phyloP scores from a whole-genome alignment of 2,113 vertebrate species.

The Prinia subflava region DNA sequence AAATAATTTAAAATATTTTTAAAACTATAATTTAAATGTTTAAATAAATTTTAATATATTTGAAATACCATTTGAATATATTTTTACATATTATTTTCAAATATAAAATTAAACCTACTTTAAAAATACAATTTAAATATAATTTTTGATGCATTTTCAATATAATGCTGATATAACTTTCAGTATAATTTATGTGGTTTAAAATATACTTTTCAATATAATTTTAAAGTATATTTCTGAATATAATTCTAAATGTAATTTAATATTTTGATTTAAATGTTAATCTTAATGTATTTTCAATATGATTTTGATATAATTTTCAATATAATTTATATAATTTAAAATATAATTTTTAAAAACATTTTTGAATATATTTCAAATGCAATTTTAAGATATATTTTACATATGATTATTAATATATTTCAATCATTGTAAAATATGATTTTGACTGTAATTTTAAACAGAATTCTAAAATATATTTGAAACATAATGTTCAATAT shows the following conservation, averaged over 20 bases:
- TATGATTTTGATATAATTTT: too few relatives aligned
- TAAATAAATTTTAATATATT: too few relatives aligned
- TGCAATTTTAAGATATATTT: not conserved
- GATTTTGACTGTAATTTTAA: too few relatives aligned
- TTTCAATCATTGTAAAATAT: too few relatives aligned
- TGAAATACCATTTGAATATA: not conserved
- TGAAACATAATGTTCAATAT: too few relatives aligned
- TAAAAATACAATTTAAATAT: too few relatives aligned
- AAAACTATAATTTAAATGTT: not conserved
- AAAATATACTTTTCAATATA: not conserved
- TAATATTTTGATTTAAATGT: not conserved
- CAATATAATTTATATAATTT: too few relatives aligned
- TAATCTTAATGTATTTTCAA: too few relatives aligned
- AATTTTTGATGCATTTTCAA: not conserved
- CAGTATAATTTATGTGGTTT: not conserved
- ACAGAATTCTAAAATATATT: too few relatives aligned
- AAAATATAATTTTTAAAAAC: not conserved
- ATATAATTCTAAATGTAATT: not conserved
- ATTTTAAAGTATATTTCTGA: not conserved
- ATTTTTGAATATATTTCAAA: not conserved
- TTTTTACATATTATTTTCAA: not conserved
- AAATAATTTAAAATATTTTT: not conserved
- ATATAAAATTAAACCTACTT: not conserved
- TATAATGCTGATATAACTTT: not conserved
- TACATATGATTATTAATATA: not conserved